Conservation (phyloP, 1,140 invertebrate genomes). For the Nylanderia fulva region DNA sequence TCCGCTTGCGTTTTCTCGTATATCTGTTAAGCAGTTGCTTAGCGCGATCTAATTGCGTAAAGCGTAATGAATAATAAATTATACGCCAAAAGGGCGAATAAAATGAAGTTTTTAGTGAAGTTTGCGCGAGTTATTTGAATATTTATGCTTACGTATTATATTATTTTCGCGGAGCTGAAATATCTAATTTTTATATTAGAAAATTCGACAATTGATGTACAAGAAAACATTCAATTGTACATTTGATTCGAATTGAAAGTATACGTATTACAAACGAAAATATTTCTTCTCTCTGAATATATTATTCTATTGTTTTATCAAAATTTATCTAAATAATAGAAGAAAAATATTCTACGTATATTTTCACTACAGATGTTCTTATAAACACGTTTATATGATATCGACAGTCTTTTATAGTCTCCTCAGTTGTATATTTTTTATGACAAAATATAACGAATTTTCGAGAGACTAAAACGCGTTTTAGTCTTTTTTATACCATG, state of each 20-base stretch:
- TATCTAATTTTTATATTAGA: neutral
- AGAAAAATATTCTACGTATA: neutral
- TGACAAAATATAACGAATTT: neutral
- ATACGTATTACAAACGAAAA: neutral
- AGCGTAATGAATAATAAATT: conserved; percentile 39
- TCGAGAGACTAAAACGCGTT: neutral
- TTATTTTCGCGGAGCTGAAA: neutral
- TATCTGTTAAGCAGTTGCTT: conserved; percentile 30
- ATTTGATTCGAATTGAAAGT: neutral
- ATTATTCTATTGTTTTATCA: neutral
- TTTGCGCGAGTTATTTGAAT: conserved; percentile 24
- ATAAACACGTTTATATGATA: neutral
- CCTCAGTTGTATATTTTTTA: neutral
- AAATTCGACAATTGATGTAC: neutral
- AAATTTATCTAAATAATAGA: neutral
- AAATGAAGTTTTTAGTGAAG: neutral
- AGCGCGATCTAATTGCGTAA: conserved; percentile 25
- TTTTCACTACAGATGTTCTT: neutral
- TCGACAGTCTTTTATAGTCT: neutral
- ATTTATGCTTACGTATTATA: neutral
- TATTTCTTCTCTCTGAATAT: neutral
- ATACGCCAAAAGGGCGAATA: neutral
- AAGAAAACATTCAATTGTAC: neutral
- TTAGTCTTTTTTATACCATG: neutral
- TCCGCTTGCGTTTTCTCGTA: neutral